Percentiles rank a stretch among this genome's conserved stretches.
Conservation (phyloP, 2,888 invertebrate genomes). For the Eupithecia abbreviata region DNA sequence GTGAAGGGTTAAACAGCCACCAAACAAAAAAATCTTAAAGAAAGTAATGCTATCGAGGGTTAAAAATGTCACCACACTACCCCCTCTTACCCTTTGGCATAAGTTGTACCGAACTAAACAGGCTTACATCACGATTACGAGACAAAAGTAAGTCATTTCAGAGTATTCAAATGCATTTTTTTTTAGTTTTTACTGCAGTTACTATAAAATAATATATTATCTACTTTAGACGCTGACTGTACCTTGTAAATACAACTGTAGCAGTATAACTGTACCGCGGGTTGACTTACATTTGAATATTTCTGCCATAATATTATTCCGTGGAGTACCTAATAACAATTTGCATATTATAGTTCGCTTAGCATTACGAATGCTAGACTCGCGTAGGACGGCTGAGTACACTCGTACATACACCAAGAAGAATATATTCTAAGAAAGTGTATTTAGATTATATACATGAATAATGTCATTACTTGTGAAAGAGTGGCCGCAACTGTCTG, state of each 20-base stretch:
- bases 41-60: too few relatives aligned
- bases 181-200: neutral
- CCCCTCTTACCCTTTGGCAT: neutral
- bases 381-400: neutral
- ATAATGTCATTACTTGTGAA: neutral
- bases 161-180: neutral
- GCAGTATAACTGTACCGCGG: conserved; percentile 11
- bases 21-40: too few relatives aligned
- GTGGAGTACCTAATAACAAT: conserved; percentile 27
- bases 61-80: neutral
- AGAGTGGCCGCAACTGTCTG: too few relatives aligned
- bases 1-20: too few relatives aligned
- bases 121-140: neutral
- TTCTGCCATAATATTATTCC: conserved; percentile 32
- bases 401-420: neutral
- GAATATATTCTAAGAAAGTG: neutral
- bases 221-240: neutral
- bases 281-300: conserved; percentile 35
- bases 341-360: conserved; percentile 33
- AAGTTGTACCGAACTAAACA: neutral
- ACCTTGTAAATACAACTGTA: neutral
- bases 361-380: conserved; percentile 17
- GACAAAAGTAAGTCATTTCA: neutral
- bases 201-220: neutral
- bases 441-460: neutral